Evolutionary conservation across 2,797 vertebrate genomes (phyloP).

Genomic region (Lophotriccus pileatus): DNA sequence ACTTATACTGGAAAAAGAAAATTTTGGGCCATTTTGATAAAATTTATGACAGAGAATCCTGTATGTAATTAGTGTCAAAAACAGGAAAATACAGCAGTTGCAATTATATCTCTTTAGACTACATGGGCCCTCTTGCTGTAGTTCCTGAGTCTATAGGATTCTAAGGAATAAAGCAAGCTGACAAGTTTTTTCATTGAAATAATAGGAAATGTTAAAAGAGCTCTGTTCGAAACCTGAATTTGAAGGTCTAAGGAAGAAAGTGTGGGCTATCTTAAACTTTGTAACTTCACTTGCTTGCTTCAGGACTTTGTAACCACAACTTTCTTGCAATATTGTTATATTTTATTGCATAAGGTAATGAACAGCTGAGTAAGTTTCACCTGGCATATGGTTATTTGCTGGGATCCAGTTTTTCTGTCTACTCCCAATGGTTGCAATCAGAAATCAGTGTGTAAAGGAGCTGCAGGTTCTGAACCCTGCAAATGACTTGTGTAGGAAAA

Average conservation of each 20-base stretch:
- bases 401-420: not conserved
- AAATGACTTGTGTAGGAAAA: not conserved
- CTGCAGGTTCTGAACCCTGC: not conserved
- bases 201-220: not conserved
- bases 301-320: not conserved
- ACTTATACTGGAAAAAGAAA: not conserved
- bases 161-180: not conserved
- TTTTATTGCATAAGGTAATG: conserved; percentile 15
- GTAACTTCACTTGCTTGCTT: not conserved
- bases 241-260: not conserved
- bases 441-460: not conserved
- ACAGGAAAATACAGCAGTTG: not conserved
- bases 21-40: not conserved
- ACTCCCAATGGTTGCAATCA: not conserved
- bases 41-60: not conserved
- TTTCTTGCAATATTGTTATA: not conserved
- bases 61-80: not conserved
- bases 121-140: not conserved
- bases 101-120: not conserved
- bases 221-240: not conserved
- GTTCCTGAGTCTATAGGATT: not conserved
- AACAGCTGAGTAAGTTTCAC: not conserved
- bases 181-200: not conserved
- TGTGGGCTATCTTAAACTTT: not conserved
- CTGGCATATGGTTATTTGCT: not conserved